These are phyloP conservation scores for Lanistes nyassanus DNA, from an alignment of 1,140 invertebrate species.

Conservation along the genomic window DNA sequence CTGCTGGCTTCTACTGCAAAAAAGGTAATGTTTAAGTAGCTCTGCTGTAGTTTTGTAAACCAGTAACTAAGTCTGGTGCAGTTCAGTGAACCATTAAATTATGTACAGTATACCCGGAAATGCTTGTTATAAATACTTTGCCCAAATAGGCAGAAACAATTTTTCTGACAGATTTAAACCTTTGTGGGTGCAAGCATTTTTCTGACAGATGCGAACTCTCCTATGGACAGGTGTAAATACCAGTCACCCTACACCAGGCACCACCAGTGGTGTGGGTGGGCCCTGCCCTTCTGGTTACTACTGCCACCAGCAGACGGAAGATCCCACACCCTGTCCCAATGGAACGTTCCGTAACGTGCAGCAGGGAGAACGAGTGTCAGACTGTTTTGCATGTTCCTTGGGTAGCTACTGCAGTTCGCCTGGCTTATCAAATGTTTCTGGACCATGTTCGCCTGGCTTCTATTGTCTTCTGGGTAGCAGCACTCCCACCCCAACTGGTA, in stretches of 20 bases:
- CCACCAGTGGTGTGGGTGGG: constrained; percentile 56
- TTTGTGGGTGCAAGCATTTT: background rate
- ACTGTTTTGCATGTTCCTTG: constrained; percentile 55
- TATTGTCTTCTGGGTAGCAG: constrained; percentile 57
- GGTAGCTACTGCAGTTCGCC: constrained; percentile 56
- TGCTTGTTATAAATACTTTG: too few species aligned
- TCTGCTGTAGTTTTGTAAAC: too few species aligned
- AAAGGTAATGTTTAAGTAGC: constrained; percentile 40
- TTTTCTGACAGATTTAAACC: background rate
- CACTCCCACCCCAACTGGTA: constrained; percentile 54
- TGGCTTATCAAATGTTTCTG: constrained; percentile 46
- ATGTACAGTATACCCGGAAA: too few species aligned
- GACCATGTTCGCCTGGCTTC: constrained; percentile 56
- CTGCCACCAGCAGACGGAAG: constrained; percentile 54
- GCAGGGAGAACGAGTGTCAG: constrained; percentile 30
- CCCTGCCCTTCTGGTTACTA: constrained; percentile 60
- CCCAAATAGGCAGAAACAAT: too few species aligned
- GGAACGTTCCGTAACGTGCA: constrained; percentile 55
- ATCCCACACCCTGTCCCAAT: constrained; percentile 56
- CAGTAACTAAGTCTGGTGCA: too few species aligned
- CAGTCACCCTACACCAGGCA: constrained; percentile 51
- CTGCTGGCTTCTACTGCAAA: constrained; percentile 61
- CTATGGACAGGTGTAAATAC: constrained; percentile 53
- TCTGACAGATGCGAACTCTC: background rate
- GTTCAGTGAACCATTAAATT: too few species aligned